Evolutionary conservation across 2,797 vertebrate species (phyloP).

Genomic region (Pangasius djambal): DNA sequence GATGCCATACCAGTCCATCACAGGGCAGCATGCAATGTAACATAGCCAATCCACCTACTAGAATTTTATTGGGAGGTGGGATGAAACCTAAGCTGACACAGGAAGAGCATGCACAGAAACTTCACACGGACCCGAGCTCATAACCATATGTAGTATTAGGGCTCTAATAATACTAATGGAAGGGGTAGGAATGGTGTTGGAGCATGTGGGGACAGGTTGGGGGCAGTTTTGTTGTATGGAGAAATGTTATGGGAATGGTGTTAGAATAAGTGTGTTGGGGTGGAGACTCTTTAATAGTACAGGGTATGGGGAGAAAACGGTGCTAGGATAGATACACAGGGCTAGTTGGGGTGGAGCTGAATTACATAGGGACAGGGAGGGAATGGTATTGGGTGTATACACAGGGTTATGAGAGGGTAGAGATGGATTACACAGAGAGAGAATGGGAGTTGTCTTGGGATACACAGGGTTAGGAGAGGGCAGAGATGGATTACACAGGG

Average conservation of each 20-base stretch:
- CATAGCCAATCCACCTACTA: background rate
- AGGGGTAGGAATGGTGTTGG: background rate
- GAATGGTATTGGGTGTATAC: background rate
- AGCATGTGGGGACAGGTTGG: background rate
- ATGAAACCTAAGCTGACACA: too few species aligned
- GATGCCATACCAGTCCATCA: background rate
- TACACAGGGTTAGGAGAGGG: background rate
- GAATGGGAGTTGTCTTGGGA: background rate
- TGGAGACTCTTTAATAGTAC: background rate
- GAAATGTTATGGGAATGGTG: background rate
- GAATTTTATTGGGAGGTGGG: too few species aligned
- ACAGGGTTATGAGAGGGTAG: background rate
- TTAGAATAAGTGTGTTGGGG: background rate
- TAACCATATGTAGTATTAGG: background rate
- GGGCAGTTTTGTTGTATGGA: background rate
- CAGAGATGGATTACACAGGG: background rate
- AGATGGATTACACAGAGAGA: background rate
- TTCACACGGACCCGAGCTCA: background rate
- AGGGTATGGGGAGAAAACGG: background rate
- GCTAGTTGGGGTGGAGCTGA: too few species aligned
- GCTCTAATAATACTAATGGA: background rate
- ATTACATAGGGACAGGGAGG: background rate
- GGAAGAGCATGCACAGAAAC: too few species aligned
- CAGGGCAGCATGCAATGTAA: background rate
- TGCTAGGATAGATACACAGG: background rate